Evolutionary conservation across 37 sponge, comb jelly and placozoan species (phyloP).

Genomic region (Beroe forskalii): DNA sequence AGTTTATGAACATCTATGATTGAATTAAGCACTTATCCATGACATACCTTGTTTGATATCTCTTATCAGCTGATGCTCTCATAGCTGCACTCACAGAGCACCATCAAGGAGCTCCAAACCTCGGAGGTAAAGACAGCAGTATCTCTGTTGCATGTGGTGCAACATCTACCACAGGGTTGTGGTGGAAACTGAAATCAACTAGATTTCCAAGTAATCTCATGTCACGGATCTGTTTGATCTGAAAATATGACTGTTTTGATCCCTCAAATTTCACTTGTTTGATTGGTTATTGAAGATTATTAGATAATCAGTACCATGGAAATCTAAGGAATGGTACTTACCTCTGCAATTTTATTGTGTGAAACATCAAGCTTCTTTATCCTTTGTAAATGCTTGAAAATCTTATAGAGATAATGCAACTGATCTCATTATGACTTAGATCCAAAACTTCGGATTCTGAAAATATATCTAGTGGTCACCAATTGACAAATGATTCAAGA

Average conservation of each 20-base stretch:
- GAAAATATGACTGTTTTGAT: not conserved
- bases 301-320: too few species aligned
- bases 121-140: slow-evolving; percentile 56
- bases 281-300: too few species aligned
- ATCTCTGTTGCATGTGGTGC: not conserved
- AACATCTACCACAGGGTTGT: slow-evolving; percentile 20
- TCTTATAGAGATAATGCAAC: too few species aligned
- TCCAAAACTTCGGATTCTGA: slow-evolving; percentile 49
- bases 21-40: too few species aligned
- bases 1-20: too few species aligned
- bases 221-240: slow-evolving; percentile 54
- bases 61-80: slow-evolving; percentile 24
- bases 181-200: slow-evolving; percentile 2
- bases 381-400: slow-evolving; percentile 16
- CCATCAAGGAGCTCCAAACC: slow-evolving; percentile 28
- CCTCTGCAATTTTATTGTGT: slow-evolving; percentile 25
- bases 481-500: too few species aligned
- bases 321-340: too few species aligned
- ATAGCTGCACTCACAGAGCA: not conserved
- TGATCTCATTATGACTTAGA: slow-evolving; percentile 30
- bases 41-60: too few species aligned
- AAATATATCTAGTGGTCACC: too few species aligned
- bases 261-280: too few species aligned
- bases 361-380: slow-evolving; percentile 31
- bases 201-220: slow-evolving; percentile 35